Evolutionary conservation across 2,797 vertebrate genomes (phyloP).

Genomic region (Syngnathus acus): DNA sequence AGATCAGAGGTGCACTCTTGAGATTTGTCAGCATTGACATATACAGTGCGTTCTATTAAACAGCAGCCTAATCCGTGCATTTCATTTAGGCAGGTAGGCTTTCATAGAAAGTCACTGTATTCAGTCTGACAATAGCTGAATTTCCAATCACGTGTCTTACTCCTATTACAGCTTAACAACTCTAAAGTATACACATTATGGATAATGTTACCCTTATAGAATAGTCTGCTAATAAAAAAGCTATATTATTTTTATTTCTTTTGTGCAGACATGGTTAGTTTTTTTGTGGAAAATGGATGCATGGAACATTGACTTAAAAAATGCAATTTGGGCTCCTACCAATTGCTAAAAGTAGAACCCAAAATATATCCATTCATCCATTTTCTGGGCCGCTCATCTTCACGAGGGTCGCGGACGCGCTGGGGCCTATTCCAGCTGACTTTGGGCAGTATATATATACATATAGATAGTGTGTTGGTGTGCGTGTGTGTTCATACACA

Average conservation of each 20-base stretch:
- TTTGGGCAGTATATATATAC: no score
- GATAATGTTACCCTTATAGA: background rate
- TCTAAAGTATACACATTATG: background rate
- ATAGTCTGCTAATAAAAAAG: background rate
- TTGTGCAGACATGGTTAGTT: background rate
- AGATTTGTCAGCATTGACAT: constrained; percentile 60
- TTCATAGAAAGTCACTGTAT: constrained; percentile 25
- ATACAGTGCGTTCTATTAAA: constrained; percentile 30
- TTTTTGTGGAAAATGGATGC: background rate
- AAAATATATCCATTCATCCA: no score
- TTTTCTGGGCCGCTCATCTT: no score
- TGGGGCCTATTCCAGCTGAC: no score
- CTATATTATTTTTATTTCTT: background rate
- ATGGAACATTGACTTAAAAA: no score
- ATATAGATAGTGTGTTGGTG: no score
- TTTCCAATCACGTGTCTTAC: constrained; percentile 20
- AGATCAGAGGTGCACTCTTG: constrained; percentile 64
- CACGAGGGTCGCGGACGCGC: no score
- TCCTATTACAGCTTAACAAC: background rate
- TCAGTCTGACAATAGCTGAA: constrained; percentile 32
- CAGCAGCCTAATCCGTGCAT: constrained; percentile 48
- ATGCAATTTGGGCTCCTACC: no score
- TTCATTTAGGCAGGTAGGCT: constrained; percentile 59
- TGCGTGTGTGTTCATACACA: no score
- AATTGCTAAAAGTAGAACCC: no score